phyloP scores from a whole-genome alignment of 2,797 vertebrate species.

The Oophaga sylvatica region DNA sequence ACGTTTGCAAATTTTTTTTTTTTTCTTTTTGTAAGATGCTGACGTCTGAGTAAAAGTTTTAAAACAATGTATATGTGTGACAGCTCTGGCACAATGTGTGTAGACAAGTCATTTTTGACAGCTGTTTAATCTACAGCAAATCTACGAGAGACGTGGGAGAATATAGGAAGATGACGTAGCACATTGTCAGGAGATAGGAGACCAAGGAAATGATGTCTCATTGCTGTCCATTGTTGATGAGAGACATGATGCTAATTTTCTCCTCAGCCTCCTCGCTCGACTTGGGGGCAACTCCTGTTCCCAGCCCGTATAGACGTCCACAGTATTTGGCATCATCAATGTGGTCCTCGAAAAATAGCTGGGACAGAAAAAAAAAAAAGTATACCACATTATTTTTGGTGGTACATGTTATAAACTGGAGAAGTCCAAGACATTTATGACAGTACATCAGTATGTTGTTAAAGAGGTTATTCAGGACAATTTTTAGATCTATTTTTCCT shows the following conservation, averaged over 20 bases:
- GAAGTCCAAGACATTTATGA: not conserved
- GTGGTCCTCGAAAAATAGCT: conserved; percentile 99
- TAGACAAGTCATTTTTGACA: not conserved
- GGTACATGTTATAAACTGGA: not conserved
- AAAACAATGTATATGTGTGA: conserved; percentile 46
- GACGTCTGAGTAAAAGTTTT: conserved; percentile 49
- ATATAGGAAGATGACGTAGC: not conserved
- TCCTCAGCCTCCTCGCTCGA: conserved; percentile 88
- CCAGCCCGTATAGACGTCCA: conserved; percentile 93
- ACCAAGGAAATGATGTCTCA: conserved; percentile 65
- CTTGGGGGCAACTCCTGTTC: conserved; percentile 90
- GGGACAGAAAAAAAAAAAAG: conserved; percentile 39
- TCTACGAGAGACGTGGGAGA: not conserved
- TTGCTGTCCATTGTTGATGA: conserved; percentile 85
- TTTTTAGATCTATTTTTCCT: no score
- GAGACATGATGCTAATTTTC: conserved; percentile 80
- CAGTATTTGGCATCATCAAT: conserved; percentile 99
- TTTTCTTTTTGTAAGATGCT: conserved; percentile 3
- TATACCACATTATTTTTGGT: no score
- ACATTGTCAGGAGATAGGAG: not conserved
- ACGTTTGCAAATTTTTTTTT: not conserved
- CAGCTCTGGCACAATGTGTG: conserved; percentile 24
- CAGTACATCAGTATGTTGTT: no score
- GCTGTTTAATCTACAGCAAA: conserved; percentile 18
- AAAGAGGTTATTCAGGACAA: no score